Evolutionary conservation across 2,888 invertebrate genomes (phyloP).

Genomic region (Thysanoteuthis rhombus): DNA sequence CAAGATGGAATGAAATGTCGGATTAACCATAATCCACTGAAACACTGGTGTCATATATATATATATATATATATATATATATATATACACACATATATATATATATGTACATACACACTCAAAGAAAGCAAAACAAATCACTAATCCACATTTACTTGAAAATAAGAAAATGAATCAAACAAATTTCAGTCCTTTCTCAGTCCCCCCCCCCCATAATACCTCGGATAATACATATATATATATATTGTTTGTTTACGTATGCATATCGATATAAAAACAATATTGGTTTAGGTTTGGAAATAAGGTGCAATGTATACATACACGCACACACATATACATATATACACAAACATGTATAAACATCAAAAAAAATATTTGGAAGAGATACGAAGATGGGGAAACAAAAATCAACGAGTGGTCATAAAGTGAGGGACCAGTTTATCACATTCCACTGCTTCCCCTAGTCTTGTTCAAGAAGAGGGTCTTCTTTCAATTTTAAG

Average conservation of each 20-base stretch:
- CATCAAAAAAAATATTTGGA: background rate
- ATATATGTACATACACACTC: too few relatives aligned
- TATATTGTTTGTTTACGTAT: background rate
- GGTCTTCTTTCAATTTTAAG: background rate
- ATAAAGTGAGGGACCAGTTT: conserved; percentile 12
- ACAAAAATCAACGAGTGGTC: background rate
- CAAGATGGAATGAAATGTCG: too few relatives aligned
- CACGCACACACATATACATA: too few relatives aligned
- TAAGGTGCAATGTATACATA: too few relatives aligned
- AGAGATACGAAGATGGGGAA: too few relatives aligned
- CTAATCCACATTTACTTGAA: background rate
- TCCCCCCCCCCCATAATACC: too few relatives aligned
- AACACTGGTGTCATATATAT: too few relatives aligned
- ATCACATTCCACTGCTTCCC: background rate
- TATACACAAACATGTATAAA: too few relatives aligned
- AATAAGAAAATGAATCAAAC: background rate
- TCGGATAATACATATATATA: background rate
- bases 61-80: too few relatives aligned
- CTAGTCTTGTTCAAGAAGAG: background rate
- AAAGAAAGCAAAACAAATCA: too few relatives aligned
- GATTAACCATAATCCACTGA: too few relatives aligned
- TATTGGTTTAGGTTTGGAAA: background rate
- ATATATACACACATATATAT: too few relatives aligned
- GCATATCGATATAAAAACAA: background rate
- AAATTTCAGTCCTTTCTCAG: background rate